Evolutionary conservation across 2,797 vertebrate genomes (phyloP).

Genomic region (Staurois parvus): DNA sequence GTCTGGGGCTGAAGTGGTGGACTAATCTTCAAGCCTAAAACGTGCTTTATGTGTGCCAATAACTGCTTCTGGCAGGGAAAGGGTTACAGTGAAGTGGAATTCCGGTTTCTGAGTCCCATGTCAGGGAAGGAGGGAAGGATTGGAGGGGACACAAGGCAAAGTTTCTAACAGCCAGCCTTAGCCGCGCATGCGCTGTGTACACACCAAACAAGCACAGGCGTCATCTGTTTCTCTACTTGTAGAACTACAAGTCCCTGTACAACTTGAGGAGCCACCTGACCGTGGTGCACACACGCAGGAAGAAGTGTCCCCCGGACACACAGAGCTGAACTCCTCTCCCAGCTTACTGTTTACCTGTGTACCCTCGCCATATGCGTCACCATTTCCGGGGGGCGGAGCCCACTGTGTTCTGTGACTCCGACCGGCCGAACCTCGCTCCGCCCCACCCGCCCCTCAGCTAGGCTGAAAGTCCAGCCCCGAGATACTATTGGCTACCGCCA

Average conservation of each 20-base stretch:
- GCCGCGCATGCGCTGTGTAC: too few species aligned
- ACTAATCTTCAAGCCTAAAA: too few species aligned
- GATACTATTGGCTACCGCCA: conserved; percentile 4
- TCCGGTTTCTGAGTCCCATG: too few species aligned
- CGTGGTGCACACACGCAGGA: background rate
- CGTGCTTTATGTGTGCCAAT: too few species aligned
- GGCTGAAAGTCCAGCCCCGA: background rate
- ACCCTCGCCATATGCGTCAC: background rate
- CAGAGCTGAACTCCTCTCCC: background rate
- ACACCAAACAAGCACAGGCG: too few species aligned
- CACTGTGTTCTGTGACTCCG: background rate
- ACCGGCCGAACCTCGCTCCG: background rate
- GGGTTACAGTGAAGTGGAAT: too few species aligned
- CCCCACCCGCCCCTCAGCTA: background rate
- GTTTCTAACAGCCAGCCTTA: too few species aligned
- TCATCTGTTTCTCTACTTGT: background rate
- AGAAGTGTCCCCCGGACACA: background rate
- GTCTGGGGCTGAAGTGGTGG: too few species aligned
- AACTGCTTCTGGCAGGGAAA: too few species aligned
- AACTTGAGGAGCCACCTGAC: background rate
- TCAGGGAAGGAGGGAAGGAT: too few species aligned
- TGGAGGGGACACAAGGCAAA: too few species aligned
- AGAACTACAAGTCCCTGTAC: conserved; percentile 4
- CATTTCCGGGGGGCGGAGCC: background rate
- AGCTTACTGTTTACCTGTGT: background rate